A percentile compares a stretch with the other conserved stretches of the same genome.
phyloP scores from a whole-genome alignment of 2,888 invertebrate genomes.

The Troilus luridus region DNA sequence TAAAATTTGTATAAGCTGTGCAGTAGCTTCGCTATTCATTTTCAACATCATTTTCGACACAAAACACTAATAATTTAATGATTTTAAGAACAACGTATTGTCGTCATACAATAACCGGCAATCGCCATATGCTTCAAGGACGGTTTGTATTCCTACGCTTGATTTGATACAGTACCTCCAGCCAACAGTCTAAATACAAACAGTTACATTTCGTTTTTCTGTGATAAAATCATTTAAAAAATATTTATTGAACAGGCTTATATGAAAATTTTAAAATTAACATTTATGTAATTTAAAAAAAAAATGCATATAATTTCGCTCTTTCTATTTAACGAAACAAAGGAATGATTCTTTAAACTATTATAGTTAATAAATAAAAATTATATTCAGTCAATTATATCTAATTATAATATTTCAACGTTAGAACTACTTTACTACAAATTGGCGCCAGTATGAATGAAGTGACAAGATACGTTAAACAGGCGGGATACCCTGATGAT shows the following conservation, averaged over 20 bases:
- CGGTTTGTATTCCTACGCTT: constrained; percentile 59
- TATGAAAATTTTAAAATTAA: neutral
- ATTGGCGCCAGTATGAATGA: constrained; percentile 35
- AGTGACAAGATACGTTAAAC: constrained; percentile 33
- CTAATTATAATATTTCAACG: neutral
- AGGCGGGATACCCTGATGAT: neutral
- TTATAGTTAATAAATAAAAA: neutral
- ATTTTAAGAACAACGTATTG: constrained; percentile 59
- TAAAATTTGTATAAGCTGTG: constrained; percentile 89
- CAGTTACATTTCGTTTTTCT: neutral
- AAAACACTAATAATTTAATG: constrained; percentile 60
- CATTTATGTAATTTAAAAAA: no score
- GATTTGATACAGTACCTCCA: neutral
- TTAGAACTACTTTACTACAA: constrained; percentile 23
- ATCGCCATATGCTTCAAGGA: constrained; percentile 65
- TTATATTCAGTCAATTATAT: neutral
- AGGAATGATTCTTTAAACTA: neutral
- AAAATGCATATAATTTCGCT: neutral
- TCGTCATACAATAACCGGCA: constrained; percentile 64
- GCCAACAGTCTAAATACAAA: neutral
- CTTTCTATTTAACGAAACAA: neutral
- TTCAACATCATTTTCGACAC: constrained; percentile 65
- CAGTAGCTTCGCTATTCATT: constrained; percentile 68
- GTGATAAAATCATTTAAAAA: neutral
- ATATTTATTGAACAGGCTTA: neutral